phyloP scores from a whole-genome alignment of 1,140 invertebrate genomes.

The Drosophila takahashii region DNA sequence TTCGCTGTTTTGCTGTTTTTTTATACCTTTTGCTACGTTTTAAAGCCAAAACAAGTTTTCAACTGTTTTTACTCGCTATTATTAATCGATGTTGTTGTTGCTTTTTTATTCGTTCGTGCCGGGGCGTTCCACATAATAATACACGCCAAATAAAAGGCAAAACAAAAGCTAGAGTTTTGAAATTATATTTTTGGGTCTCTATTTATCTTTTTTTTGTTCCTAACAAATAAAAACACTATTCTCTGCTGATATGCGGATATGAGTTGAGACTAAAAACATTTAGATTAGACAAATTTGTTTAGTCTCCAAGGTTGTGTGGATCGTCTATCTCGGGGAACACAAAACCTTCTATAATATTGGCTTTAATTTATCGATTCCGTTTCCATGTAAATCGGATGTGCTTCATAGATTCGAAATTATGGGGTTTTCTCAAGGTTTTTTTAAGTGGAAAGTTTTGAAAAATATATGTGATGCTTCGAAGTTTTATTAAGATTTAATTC shows the following conservation, averaged over 20 bases:
- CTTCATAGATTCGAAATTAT: background rate
- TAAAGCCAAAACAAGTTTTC: constrained; percentile 68
- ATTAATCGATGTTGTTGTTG: constrained; percentile 39
- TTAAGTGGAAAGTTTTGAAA: background rate
- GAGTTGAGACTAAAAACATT: constrained; percentile 25
- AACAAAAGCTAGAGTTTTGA: constrained; percentile 14
- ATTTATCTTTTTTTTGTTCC: constrained; percentile 14
- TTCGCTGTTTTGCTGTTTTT: constrained; percentile 37
- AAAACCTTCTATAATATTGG: constrained; percentile 4
- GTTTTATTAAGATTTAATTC: too few relatives aligned
- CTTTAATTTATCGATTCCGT: constrained; percentile 24
- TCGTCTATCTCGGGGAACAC: constrained; percentile 4
- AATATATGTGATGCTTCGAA: too few relatives aligned
- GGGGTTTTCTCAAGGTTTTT: constrained; percentile 14
- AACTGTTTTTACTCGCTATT: constrained; percentile 45
- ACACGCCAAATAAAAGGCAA: constrained; percentile 20
- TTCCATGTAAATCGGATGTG: constrained; percentile 37
- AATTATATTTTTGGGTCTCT: constrained; percentile 19
- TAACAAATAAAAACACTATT: constrained; percentile 20
- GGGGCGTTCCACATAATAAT: constrained; percentile 33
- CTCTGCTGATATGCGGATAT: constrained; percentile 36
- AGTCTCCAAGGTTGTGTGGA: constrained; percentile 19
- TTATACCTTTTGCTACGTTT: constrained; percentile 38
- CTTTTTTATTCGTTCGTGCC: constrained; percentile 3
- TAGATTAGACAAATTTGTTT: constrained; percentile 39